Base-by-base conservation (phyloP, 2,888 invertebrate species). In the Globia sparganii region DNA sequence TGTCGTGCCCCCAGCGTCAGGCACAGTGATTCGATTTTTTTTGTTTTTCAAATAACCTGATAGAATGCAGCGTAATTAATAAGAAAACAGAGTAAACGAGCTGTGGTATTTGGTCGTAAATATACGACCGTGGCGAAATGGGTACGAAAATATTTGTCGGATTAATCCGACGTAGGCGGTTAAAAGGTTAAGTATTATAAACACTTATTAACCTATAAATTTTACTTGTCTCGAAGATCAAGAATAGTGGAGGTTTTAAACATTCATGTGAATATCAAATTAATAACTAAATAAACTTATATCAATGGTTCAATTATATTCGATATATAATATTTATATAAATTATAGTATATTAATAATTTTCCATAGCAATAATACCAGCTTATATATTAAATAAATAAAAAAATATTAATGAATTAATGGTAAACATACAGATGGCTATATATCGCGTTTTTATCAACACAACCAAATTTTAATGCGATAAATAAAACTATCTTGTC, bases 181-280 rank as follows among this genome's bases (percentile, higher is more conserved):
- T n/a, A n/a, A n/a, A n/a, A n/a, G n/a, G n/a, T n/a, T 49, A 67
- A 28, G 28, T n/a, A 43, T 15, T 53, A 69, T 34, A 73, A 1
- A 61, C 58, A 77, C 66, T 62, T 62, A 83, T 18, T 13, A 73
- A 58, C 31, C 58, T 59, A 56, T 34, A 71, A 18, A 25, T 25
- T 72, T 70, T 21, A 73, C 46, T 80, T 46, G 59, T 75, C 18
- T 25, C 21, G 0, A 18, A 40, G 61, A 43, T 80, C 76, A 76
- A 80, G 40, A 81, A 43, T 62, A 85, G 85, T 85, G 82, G 82
- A 82, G 85, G 58, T 40, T 81, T 83, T 58, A 58, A 37, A 71
- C n/a, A 61, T 66, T 15, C 31, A 62, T 40, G 78, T 83, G 72
- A 73, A 72, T 67, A 53, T 77, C 15, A 76, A 53, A 43, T 65